Evolutionary conservation across 1,140 invertebrate species (phyloP).

Genomic region (Caenorhabditis briggsae): DNA sequence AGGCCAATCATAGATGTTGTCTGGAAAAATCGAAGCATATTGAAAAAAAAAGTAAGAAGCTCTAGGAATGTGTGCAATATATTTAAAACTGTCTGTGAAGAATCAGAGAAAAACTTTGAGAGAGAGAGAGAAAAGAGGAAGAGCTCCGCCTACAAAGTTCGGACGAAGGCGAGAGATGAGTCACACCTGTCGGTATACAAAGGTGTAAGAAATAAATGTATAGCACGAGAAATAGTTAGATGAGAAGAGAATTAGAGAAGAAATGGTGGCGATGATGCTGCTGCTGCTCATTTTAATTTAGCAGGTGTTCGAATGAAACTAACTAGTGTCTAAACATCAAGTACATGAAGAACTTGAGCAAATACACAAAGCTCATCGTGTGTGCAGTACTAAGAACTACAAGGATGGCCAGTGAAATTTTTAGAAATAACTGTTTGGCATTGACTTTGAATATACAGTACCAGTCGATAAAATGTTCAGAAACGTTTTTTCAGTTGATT

Average conservation of each 20-base stretch:
- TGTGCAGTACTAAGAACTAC: conserved; percentile 4
- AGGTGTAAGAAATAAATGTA: neutral
- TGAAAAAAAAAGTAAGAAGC: neutral
- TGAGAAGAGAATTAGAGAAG: conserved; percentile 2
- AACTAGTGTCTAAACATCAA: conserved; percentile 38
- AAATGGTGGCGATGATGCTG: neutral
- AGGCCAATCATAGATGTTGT: conserved; percentile 22
- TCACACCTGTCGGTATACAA: conserved; percentile 3
- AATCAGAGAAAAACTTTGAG: no score
- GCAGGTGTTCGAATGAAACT: conserved; percentile 49
- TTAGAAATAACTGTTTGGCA: no score
- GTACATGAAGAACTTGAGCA: conserved; percentile 20
- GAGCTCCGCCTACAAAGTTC: conserved; percentile 14
- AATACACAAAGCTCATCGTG: conserved; percentile 8
- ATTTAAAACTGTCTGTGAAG: neutral
- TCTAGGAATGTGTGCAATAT: conserved; percentile 6
- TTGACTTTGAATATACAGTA: no score
- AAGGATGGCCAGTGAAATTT: neutral
- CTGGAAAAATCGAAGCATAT: neutral
- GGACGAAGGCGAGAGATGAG: neutral
- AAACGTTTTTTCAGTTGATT: no score
- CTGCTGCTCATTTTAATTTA: conserved; percentile 35
- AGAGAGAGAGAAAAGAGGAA: no score
- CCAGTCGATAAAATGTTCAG: no score
- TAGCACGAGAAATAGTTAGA: neutral